Evolutionary conservation across 1,140 invertebrate species (phyloP).

Genomic region (Microplitis mediator): DNA sequence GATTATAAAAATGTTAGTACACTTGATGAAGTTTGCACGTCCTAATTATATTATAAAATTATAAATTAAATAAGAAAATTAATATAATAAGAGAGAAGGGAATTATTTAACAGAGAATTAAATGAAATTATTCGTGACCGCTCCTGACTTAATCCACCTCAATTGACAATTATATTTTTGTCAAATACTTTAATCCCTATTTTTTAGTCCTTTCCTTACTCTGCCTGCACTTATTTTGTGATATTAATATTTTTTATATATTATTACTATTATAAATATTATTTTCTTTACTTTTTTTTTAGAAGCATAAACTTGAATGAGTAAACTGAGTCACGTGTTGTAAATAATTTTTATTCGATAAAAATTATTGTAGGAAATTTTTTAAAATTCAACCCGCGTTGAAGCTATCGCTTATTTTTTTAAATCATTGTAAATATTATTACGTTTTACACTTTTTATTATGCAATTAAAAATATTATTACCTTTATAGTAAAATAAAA

Average conservation of each 20-base stretch:
- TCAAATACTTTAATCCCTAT: constrained; percentile 43
- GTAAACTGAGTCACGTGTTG: no score
- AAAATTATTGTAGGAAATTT: no score
- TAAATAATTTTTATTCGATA: no score
- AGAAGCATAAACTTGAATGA: no score
- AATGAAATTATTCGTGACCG: constrained; percentile 39
- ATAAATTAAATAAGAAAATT: background rate
- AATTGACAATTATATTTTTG: constrained; percentile 37
- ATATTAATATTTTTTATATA: constrained; percentile 46
- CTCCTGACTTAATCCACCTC: constrained; percentile 50
- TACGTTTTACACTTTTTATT: background rate
- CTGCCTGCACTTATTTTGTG: constrained; percentile 57
- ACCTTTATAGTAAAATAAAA: background rate
- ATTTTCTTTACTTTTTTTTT: no score
- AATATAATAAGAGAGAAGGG: background rate
- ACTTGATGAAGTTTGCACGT: no score
- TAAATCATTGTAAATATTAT: constrained; percentile 3
- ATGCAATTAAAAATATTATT: background rate
- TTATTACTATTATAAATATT: no score
- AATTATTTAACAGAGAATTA: constrained; percentile 11
- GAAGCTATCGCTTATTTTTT: no score
- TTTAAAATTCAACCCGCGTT: no score
- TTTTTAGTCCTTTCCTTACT: constrained; percentile 48
- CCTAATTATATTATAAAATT: background rate
- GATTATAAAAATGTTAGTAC: no score